Base-by-base conservation (phyloP, 2,888 invertebrate species). In the Pycnomerus fuliginosus region DNA sequence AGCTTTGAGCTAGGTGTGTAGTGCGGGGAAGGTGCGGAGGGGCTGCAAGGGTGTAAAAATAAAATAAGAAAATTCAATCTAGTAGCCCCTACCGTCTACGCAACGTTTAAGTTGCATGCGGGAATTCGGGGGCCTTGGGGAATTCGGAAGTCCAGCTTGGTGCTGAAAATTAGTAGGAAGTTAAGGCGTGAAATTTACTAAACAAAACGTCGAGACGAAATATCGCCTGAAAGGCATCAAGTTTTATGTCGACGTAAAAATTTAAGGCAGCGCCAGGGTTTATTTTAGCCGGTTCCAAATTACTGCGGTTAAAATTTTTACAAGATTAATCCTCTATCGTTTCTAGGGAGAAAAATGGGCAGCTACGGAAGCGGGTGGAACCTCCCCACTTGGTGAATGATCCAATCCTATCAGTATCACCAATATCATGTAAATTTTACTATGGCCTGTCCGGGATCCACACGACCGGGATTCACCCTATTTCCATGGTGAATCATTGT, bases 1-100 rank as follows among this genome's bases (percentile, higher is more conserved):
- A 54, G 36, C 52, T 39, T 34, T 36, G 36, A 43, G 50, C 39
- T 53, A 58, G 61, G 60, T 63, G 58, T 59, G 57, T 52, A 56
- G 60, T 52, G 59, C 44, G 56, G 58, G 55, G 48, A 55, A 49
- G 42, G 59, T 31, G 58, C 55, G 44, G 60, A 24, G 52, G 51
- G 55, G 58, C 50, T 55, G 54, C 43, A 30, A 59, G 67, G 64
- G 69, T 67, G 68, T 70, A 70, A 69, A 70, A 70, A 70, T 69
- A 70, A 70, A 69, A 70, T 69, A 69, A 69, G 70, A 69, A 70
- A 69, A 70, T 70, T 70, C 69, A 70, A 70, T 70, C 69, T 70
- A 69, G 69, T 69, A 64, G 69, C 68, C 69, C 67, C 67, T 67
- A n/a, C n/a, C n/a, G n/a, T n/a, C n/a, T n/a, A 65, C 67, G 68